Percentiles rank a stretch among this genome's conserved stretches.
Evolutionary conservation across 1,140 invertebrate genomes (phyloP).

Genomic region (Scaptomyza pallida): DNA sequence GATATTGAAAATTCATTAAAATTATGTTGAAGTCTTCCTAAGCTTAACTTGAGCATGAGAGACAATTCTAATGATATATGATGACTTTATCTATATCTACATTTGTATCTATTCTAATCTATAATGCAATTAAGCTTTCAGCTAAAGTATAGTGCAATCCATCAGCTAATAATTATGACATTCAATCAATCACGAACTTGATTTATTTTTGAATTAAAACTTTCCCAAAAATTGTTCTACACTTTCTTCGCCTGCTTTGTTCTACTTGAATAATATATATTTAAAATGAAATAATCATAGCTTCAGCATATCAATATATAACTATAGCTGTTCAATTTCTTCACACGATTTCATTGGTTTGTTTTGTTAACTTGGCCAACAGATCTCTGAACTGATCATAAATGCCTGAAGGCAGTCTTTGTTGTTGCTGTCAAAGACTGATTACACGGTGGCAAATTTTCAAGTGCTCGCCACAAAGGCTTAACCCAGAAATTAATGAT

Average conservation of each 20-base stretch:
- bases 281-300: slow-evolving; percentile 4
- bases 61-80: too few species aligned
- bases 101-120: too few species aligned
- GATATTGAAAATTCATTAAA: too few species aligned
- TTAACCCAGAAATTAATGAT: slow-evolving; percentile 81
- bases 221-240: neutral
- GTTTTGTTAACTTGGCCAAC: slow-evolving; percentile 23
- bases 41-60: too few species aligned
- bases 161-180: too few species aligned
- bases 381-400: slow-evolving; percentile 16
- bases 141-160: too few species aligned
- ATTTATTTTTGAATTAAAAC: neutral
- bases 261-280: neutral
- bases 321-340: slow-evolving; percentile 14
- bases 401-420: slow-evolving; percentile 19
- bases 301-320: slow-evolving; percentile 17
- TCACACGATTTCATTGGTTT: slow-evolving; percentile 21
- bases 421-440: slow-evolving; percentile 63
- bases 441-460: slow-evolving; percentile 80
- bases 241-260: slow-evolving; percentile 3
- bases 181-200: neutral
- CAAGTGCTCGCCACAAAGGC: slow-evolving; percentile 74
- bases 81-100: too few species aligned
- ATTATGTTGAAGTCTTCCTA: too few species aligned
- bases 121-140: too few species aligned